Percentiles rank a stretch among this genome's conserved stretches.
phyloP scores from a whole-genome alignment of 2,888 invertebrate genomes.

The Eupithecia tripunctaria region DNA sequence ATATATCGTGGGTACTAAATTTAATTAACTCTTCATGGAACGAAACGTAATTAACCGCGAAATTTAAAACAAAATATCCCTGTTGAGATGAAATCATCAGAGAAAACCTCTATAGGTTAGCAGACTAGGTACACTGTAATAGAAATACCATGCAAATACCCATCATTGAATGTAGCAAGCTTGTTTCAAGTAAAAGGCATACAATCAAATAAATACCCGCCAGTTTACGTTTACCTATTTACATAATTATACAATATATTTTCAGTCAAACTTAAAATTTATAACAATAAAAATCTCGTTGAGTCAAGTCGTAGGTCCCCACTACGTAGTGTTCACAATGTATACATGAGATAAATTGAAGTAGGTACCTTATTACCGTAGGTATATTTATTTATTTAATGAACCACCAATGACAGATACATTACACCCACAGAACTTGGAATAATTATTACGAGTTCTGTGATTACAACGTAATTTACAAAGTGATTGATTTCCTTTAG shows the following conservation, averaged over 20 bases:
- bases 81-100: neutral
- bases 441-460: too few relatives aligned
- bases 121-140: neutral
- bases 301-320: neutral
- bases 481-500: too few relatives aligned
- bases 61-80: neutral
- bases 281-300: neutral
- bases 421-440: too few relatives aligned
- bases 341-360: neutral
- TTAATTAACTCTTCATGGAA: neutral
- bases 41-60: slow-evolving; percentile 3
- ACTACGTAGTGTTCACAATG: neutral
- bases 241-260: neutral
- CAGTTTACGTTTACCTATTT: neutral
- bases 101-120: too few relatives aligned
- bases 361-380: too few relatives aligned
- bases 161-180: neutral
- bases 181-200: neutral
- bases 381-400: too few relatives aligned
- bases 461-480: too few relatives aligned
- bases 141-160: too few relatives aligned
- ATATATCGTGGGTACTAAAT: neutral
- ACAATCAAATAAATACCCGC: neutral
- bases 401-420: too few relatives aligned
- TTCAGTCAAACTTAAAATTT: slow-evolving; percentile 9